phyloP scores from a whole-genome alignment of 1,140 invertebrate genomes.

The Hycleus phaleratus region DNA sequence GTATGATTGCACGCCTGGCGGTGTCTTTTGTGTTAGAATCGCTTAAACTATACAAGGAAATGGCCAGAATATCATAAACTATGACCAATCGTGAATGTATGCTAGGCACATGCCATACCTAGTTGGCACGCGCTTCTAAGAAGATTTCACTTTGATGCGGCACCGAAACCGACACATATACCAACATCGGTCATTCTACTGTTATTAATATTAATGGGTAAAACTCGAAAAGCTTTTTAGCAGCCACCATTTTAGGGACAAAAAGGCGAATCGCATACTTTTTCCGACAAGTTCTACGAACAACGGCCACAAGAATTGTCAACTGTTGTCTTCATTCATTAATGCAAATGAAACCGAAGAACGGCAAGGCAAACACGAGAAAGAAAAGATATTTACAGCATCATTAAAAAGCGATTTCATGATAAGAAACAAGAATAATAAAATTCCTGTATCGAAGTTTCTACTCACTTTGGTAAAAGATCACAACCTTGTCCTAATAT shows the following conservation, averaged over 20 bases:
- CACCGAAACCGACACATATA: slow-evolving; percentile 10
- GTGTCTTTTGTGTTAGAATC: slow-evolving; percentile 17
- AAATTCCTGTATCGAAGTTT: not conserved
- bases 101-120: slow-evolving; percentile 21
- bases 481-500: slow-evolving; percentile 76
- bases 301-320: too few species aligned
- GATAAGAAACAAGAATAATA: not conserved
- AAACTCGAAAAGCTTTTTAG: not conserved
- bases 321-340: too few species aligned
- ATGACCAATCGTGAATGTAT: slow-evolving; percentile 13
- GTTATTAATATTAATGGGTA: slow-evolving; percentile 18
- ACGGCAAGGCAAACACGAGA: too few species aligned
- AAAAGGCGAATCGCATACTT: too few species aligned
- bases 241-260: not conserved
- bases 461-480: slow-evolving; percentile 65
- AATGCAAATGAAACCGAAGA: too few species aligned
- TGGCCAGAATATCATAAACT: slow-evolving; percentile 26
- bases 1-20: not conserved
- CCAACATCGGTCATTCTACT: slow-evolving; percentile 4
- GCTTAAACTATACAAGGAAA: slow-evolving; percentile 17
- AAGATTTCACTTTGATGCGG: slow-evolving; percentile 20
- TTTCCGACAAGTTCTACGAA: too few species aligned
- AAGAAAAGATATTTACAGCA: too few species aligned
- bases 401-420: not conserved
- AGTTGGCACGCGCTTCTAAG: slow-evolving; percentile 26